Percentiles rank a stretch among this genome's conserved stretches.
Conservation (phyloP, 2,888 invertebrate genomes). For the Cenopis cana region DNA sequence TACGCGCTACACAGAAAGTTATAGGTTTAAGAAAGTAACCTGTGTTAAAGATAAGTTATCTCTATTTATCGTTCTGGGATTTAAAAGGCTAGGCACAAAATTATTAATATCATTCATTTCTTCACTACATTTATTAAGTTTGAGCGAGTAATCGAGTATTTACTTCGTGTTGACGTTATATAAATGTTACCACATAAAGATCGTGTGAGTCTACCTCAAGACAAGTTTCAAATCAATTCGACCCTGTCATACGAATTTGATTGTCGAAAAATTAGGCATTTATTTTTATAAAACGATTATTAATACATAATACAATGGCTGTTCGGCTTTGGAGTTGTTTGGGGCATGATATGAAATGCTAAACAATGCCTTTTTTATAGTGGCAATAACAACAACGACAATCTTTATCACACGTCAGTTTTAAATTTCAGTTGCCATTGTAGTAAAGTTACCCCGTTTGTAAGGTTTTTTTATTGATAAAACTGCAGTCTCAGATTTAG, state of each 20-base stretch:
- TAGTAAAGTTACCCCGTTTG: conserved; percentile 7
- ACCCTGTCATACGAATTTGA: too few relatives aligned
- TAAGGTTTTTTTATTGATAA: neutral
- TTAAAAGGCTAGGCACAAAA: conserved; percentile 69
- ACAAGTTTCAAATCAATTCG: neutral
- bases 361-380: neutral
- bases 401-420: conserved; percentile 48
- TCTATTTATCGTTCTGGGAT: conserved; percentile 65
- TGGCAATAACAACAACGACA: conserved; percentile 29
- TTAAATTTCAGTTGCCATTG: conserved; percentile 39
- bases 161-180: neutral
- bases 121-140: conserved; percentile 40
- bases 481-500: neutral
- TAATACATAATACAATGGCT: too few relatives aligned
- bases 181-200: neutral
- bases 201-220: neutral
- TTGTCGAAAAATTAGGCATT: too few relatives aligned
- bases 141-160: neutral
- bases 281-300: too few relatives aligned
- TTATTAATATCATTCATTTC: conserved; percentile 65
- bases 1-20: neutral
- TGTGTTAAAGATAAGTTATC: conserved; percentile 62
- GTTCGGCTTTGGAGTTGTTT: too few relatives aligned
- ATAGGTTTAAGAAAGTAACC: conserved; percentile 53
- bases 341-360: too few relatives aligned